Evolutionary conservation across 2,113 vertebrate genomes (phyloP).

Genomic region (Scortum barcoo): DNA sequence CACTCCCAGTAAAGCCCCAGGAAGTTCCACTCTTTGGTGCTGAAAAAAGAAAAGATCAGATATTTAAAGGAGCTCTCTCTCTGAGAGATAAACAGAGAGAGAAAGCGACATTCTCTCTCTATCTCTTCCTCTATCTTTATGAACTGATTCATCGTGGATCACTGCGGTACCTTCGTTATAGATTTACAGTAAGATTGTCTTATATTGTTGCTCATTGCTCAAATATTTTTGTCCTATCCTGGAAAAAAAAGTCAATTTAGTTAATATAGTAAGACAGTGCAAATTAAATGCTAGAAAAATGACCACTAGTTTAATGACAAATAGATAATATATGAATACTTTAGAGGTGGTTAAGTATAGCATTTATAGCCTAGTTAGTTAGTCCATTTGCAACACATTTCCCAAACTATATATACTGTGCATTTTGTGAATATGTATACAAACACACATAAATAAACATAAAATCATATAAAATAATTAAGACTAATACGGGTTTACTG

Average conservation of each 20-base stretch:
- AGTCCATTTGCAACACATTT: too few relatives aligned
- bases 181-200: background rate
- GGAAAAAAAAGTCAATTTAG: background rate
- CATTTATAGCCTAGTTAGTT: too few relatives aligned
- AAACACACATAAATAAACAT: too few relatives aligned
- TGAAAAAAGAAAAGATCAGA: background rate
- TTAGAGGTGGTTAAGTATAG: background rate
- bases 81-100: too few relatives aligned
- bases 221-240: background rate
- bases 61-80: background rate
- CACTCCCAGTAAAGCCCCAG: slow-evolving; percentile 43
- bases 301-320: background rate
- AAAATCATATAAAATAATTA: too few relatives aligned
- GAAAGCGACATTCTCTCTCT: background rate
- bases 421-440: too few relatives aligned
- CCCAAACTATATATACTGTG: too few relatives aligned
- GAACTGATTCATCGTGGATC: background rate
- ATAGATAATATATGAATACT: background rate
- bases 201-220: background rate
- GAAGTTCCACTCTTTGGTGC: slow-evolving; percentile 43
- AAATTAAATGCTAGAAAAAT: background rate
- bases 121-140: background rate
- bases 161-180: background rate
- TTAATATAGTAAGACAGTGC: too few relatives aligned
- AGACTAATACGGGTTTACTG: too few relatives aligned